phyloP scores from a whole-genome alignment of 2,888 invertebrate species.

The Ephialtes manifestator region DNA sequence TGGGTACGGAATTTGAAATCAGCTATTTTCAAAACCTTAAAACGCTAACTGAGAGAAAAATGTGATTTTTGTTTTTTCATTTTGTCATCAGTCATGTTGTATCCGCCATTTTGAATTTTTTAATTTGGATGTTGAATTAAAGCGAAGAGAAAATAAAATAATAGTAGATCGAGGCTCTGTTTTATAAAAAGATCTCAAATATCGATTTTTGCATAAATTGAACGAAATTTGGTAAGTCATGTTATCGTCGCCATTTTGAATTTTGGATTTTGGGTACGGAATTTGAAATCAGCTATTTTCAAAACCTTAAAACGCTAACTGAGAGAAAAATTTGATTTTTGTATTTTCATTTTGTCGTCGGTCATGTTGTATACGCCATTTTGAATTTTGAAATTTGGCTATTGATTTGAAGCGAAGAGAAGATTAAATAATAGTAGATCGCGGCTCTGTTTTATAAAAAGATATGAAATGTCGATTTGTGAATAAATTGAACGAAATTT shows the following conservation, averaged over 20 bases:
- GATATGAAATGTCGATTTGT: too few species aligned
- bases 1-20: neutral
- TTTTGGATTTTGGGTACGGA: neutral
- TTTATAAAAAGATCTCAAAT: neutral
- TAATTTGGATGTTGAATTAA: neutral
- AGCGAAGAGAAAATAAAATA: too few species aligned
- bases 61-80: neutral
- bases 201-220: neutral
- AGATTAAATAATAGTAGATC: too few species aligned
- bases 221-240: neutral
- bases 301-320: too few species aligned
- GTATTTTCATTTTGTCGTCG: too few species aligned
- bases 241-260: constrained; percentile 1
- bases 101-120: constrained; percentile 2
- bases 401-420: too few species aligned
- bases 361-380: neutral
- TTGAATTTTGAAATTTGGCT: neutral
- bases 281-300: too few species aligned
- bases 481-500: neutral
- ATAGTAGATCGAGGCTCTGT: too few species aligned
- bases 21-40: too few species aligned
- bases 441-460: too few species aligned
- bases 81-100: neutral
- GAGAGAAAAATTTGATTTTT: neutral
- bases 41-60: too few species aligned